Evolutionary conservation across 2,888 invertebrate species (phyloP).

Genomic region (Xanthorhoe spadicearia): DNA sequence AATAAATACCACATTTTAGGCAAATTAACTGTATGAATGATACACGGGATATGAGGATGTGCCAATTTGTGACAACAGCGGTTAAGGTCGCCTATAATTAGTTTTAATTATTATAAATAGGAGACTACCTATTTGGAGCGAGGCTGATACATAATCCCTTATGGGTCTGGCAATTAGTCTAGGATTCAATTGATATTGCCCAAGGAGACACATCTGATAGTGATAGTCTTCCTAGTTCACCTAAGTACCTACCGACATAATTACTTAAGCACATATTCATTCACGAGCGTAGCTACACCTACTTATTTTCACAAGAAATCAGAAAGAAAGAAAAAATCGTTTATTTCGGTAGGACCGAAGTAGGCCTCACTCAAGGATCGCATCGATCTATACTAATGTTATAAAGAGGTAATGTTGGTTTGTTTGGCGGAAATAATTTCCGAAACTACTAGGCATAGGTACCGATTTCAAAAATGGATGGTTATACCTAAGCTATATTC

Average conservation of each 20-base stretch:
- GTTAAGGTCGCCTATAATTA: slow-evolving; percentile 66
- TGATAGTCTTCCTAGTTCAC: not conserved
- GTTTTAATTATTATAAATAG: slow-evolving; percentile 56
- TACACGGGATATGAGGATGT: slow-evolving; percentile 59
- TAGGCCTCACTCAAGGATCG: no score
- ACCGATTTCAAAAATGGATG: no score
- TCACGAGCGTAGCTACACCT: no score
- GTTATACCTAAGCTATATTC: no score
- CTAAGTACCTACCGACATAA: not conserved
- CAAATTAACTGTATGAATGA: slow-evolving; percentile 24
- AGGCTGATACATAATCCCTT: slow-evolving; percentile 20
- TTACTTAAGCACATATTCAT: not conserved
- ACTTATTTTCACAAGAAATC: no score
- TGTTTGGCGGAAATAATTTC: no score
- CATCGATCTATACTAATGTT: no score
- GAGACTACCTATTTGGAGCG: slow-evolving; percentile 26
- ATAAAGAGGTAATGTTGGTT: no score
- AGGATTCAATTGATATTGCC: not conserved
- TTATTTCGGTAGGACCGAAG: no score
- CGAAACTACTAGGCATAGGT: no score
- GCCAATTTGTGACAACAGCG: slow-evolving; percentile 53
- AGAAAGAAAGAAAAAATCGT: no score
- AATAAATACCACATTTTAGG: slow-evolving; percentile 24
- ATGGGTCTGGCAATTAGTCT: not conserved
- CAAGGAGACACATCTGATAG: not conserved